Conservation (phyloP, 2,113 vertebrate genomes). For the Daubentonia madagascariensis region DNA sequence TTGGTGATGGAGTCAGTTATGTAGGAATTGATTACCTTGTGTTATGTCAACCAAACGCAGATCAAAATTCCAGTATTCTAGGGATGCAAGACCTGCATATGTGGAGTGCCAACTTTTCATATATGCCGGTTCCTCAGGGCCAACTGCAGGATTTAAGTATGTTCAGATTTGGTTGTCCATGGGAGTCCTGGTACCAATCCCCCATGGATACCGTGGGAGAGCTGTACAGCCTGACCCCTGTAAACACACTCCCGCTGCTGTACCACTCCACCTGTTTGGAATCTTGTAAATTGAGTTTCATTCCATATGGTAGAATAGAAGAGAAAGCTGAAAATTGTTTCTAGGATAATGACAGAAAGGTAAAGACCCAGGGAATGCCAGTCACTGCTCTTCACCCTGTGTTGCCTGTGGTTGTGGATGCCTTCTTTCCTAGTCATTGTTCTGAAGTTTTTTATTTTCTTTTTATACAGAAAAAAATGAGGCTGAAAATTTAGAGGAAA, state of each 20-base stretch:
- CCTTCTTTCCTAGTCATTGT: too few relatives aligned
- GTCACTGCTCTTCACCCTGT: accelerated
- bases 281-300: accelerated
- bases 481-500: conserved; percentile 88
- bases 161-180: background rate
- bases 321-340: background rate
- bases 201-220: background rate
- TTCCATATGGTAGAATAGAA: accelerated
- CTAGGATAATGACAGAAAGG: background rate
- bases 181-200: background rate
- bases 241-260: accelerated
- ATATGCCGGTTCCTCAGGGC: background rate
- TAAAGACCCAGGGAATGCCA: accelerated
- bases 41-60: background rate
- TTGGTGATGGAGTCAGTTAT: background rate
- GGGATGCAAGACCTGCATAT: background rate
- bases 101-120: background rate
- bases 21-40: too few relatives aligned
- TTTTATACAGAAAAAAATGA: conserved; percentile 82
- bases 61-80: background rate
- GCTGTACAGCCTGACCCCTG: background rate
- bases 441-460: background rate
- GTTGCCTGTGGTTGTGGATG: accelerated
- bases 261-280: too few relatives aligned
- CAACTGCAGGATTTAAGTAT: background rate